Conservation (phyloP, 2,113 vertebrate species). For the Sciurus niger region DNA sequence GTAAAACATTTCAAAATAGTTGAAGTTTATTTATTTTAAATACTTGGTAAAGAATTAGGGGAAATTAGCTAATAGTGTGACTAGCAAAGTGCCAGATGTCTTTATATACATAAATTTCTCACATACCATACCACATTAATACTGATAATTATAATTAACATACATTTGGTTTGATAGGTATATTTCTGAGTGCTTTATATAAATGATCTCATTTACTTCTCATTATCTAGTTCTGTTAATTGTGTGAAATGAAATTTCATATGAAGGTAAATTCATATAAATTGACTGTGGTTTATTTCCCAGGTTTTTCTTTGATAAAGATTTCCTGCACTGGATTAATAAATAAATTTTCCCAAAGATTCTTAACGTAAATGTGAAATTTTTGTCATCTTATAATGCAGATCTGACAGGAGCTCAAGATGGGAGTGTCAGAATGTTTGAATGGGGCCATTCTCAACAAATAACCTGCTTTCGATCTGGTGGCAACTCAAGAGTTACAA, state of each 20-base stretch:
- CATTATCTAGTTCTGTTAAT: not conserved
- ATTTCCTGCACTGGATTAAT: conserved; percentile 39
- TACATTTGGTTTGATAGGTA: not conserved
- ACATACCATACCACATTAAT: not conserved
- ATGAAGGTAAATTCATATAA: conserved; percentile 61
- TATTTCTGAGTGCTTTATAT: conserved; percentile 50
- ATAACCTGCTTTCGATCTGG: conserved; percentile 97
- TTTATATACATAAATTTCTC: conserved; percentile 31
- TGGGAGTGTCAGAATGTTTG: conserved; percentile 99
- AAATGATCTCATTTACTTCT: conserved; percentile 33
- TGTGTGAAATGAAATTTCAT: conserved; percentile 60
- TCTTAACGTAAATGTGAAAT: conserved; percentile 28
- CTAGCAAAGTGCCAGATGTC: not conserved
- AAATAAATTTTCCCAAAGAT: conserved; percentile 49
- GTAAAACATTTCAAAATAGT: conserved; percentile 35
- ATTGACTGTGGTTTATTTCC: conserved; percentile 1
- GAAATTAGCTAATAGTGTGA: not conserved
- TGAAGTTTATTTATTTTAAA: conserved; percentile 47
- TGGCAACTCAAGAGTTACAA: conserved; percentile 96
- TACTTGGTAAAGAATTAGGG: not conserved
- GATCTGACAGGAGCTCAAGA: conserved; percentile 98
- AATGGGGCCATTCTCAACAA: conserved; percentile 99
- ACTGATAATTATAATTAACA: conserved; percentile 39
- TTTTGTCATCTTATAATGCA: conserved; percentile 83
- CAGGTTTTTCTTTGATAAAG: conserved; percentile 28